Evolutionary conservation across 2,797 vertebrate species (phyloP), one percentile per base, ranked within the genome.

Genomic region (Gymnoscopelus braueri): DNA sequence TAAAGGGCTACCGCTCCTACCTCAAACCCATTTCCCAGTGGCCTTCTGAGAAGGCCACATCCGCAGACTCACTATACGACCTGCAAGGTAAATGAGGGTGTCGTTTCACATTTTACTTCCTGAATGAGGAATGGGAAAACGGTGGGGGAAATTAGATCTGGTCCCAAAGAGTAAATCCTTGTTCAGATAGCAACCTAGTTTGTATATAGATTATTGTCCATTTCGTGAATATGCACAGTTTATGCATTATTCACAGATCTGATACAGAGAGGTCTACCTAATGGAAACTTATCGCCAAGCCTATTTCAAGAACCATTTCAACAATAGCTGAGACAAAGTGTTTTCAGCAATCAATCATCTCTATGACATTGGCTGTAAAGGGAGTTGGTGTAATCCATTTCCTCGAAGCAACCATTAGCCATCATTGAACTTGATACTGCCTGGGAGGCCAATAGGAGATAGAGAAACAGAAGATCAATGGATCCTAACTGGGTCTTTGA

Each of bases 1-100:
- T 99, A 83, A 99, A 96, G 88, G 98, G 97, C 73, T 99, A 99
- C 90, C 96, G 97, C 84, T 87, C 79, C 62, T 99, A 97, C 89
- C 96, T 99, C 84, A 98, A 94, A 85, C 98, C 98, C 67, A 98
- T 99, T 83, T 97, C 96, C 0, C 95, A 98, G 86, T 98, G 96
- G 0, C 98, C 98, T 59, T 98, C 97, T 3, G 95, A 95, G 75
- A 99, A 99, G 92, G 94, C 98, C 84, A 99, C 98, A 0, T 94
- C 97, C n/a, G 95, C 93, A 19, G 94, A 96, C 88, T 99, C 97
- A 0, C 93, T 98, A 66, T 99, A 96, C 82, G 96, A 99, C 84
- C 93, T 95, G 74, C 97, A 98, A 93, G 97, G 97, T 98, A 84
- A 93, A 52, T 24, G 26, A 29, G 26, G n/a, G 3, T 0, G 3